Evolutionary conservation across 2,888 invertebrate genomes (phyloP), one percentile per base, ranked within the genome.

Genomic region (Choreutis nemorana): DNA sequence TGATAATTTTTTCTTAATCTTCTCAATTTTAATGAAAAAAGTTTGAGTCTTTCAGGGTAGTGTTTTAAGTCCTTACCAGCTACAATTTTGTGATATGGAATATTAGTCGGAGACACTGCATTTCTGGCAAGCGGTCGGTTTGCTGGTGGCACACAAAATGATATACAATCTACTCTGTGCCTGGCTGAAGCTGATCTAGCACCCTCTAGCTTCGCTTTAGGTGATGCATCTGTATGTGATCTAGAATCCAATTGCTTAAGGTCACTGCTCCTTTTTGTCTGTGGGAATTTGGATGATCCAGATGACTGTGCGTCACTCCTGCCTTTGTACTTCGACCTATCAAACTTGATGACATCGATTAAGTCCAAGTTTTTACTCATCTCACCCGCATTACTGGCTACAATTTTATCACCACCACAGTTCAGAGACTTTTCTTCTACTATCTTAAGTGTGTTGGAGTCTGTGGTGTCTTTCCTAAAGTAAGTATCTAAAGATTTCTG

Each of bases 41-140:
- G n/a, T n/a, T n/a, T n/a, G n/a, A n/a, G n/a, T n/a, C n/a, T n/a
- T n/a, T n/a, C n/a, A n/a, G n/a, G n/a, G n/a, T n/a, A n/a, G n/a
- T n/a, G n/a, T n/a, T n/a, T n/a, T n/a, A 25, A 23, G 23, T 10
- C 30, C 23, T 34, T 44, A 77, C 77, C 75, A 59, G 77, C 65
- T 24, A 77, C 61, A 24, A 77, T 71, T 46, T 77, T 77, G 38
- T 68, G 60, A 40, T 64, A 50, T 4, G 77, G 77, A 36, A 77
- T 54, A 33, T 37, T 45, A 36, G 46, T 60, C 8, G 40, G 31
- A 2, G 43, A 44, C 1, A 43, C 26, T 4, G 57, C 41, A 7
- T 50, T 50, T 36, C 57, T 68, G 14, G 46, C 56, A 1, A 57
- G 52, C 41, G n/a, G 53, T 55, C 2, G 60, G 41, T 39, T 62